Evolutionary conservation across 2,797 vertebrate species (phyloP), one percentile per base, ranked within the genome.

Genomic region (Strix occidentalis): DNA sequence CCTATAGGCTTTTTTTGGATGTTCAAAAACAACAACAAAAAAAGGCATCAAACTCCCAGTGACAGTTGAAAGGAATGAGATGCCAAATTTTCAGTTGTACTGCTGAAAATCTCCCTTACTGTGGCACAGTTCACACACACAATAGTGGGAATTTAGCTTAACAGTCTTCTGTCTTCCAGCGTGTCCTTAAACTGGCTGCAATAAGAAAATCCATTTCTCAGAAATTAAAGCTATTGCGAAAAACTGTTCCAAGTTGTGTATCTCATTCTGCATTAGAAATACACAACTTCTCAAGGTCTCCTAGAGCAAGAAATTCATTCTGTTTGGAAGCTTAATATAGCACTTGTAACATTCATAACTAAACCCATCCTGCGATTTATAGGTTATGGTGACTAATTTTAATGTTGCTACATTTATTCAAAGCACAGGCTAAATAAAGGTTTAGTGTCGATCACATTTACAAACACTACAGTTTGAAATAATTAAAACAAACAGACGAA

Each of bases 381-480:
- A 95, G 90, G 92, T 87, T 95, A 78, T 77, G 64, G 83, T 89
- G 87, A 84, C 84, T 93, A 96, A 96, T 94, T 96, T 95, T 96
- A 87, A 95, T 94, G 93, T 96, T 33, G 58, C 87, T 93, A 69
- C 88, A 90, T 93, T 97, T 97, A 96, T 94, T 97, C 95, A 95
- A 97, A 97, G 43, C 84, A 96, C 88, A 96, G 64, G 87, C 93
- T 96, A 95, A 96, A 96, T 93, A 97, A 95, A 92, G 95, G 68
- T 97, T 97, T 97, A 97, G 91, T 94, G 94, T 96, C 84, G 9
- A 97, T 97, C 97, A 93, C 96, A 97, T 97, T 97, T 96, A 93
- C 95, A 97, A 97, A 97, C 97, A 96, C 58, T 78, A 61, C 68
- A 64, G 71, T 91, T 87, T 79, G 87, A 91, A 97, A 96, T 97